These are phyloP conservation scores for Larimichthys crocea DNA, from an alignment of 2,113 vertebrate genomes.

Conservation along the genomic window DNA sequence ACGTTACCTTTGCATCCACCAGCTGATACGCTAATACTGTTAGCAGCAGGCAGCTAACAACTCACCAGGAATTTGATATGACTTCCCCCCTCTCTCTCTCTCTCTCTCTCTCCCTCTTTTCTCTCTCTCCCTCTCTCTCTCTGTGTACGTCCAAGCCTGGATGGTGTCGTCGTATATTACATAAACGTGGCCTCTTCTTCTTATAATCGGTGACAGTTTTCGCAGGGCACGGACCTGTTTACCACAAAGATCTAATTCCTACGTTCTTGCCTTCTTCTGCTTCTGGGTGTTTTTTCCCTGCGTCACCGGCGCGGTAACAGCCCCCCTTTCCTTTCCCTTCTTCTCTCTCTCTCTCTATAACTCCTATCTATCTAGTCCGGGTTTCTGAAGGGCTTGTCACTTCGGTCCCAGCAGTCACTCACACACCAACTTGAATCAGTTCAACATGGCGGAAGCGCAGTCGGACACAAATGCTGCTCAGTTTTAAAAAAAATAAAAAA, in stretches of 20 bases:
- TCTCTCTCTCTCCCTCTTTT: too few relatives aligned
- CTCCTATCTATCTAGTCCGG: constrained; percentile 73
- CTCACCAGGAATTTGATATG: constrained; percentile 87
- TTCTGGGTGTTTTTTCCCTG: constrained; percentile 90
- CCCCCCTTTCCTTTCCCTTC: constrained; percentile 46
- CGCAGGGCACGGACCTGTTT: constrained; percentile 61
- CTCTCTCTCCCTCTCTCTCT: too few relatives aligned
- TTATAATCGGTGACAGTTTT: constrained; percentile 58
- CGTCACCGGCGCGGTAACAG: constrained; percentile 89
- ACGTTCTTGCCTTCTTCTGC: constrained; percentile 72
- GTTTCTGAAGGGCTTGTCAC: constrained; percentile 81
- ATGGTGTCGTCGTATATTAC: constrained; percentile 77
- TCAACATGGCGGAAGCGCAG: constrained; percentile 86
- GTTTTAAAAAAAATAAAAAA: background rate
- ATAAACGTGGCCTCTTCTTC: constrained; percentile 77
- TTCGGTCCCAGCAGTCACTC: constrained; percentile 82
- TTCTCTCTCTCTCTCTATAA: constrained; percentile 23
- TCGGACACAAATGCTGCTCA: constrained; percentile 65
- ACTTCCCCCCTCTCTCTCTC: constrained; percentile 82
- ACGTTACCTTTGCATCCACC: constrained; percentile 67
- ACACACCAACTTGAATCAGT: constrained; percentile 80
- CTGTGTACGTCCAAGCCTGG: constrained; percentile 72
- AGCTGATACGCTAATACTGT: constrained; percentile 70
- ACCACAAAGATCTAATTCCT: constrained; percentile 74
- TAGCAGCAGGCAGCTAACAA: constrained; percentile 75